These are phyloP conservation scores for Oxyruncus cristatus DNA, from an alignment of 2,113 vertebrate genomes.

Conservation along the genomic window DNA sequence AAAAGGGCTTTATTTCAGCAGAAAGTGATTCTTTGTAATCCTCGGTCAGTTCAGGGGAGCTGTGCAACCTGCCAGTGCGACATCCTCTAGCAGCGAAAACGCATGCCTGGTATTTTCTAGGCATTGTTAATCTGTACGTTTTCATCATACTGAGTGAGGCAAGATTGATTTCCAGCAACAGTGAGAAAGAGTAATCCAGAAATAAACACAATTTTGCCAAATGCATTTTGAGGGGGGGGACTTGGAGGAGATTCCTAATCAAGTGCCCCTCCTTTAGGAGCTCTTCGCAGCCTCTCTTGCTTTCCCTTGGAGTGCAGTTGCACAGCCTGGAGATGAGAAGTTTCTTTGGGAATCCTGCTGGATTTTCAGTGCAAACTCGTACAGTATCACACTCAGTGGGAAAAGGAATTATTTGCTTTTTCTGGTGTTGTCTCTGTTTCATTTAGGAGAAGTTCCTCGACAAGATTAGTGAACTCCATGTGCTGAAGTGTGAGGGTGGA, in stretches of 20 bases:
- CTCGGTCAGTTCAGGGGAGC: accelerated
- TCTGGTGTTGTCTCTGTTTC: neutral
- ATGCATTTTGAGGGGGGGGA: neutral
- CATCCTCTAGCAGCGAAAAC: neutral
- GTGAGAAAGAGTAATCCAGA: neutral
- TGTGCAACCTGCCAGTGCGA: neutral
- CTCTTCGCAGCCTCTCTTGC: neutral
- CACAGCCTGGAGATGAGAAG: neutral
- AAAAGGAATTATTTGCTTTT: neutral
- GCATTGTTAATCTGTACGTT: neutral
- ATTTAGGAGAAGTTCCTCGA: neutral
- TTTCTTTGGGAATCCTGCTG: neutral
- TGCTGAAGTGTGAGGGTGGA: neutral
- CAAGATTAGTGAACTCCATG: neutral
- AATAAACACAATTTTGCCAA: neutral
- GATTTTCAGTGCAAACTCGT: neutral
- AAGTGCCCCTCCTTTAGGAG: neutral
- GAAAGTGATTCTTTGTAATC: neutral
- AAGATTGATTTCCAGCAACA: neutral
- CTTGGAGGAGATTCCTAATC: neutral
- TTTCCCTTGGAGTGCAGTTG: neutral
- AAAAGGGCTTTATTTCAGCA: neutral
- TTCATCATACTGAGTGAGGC: neutral
- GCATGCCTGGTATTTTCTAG: neutral
- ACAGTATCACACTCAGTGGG: neutral